Base-by-base conservation (phyloP, 2,113 vertebrate species). In the Apeltes quadracus region DNA sequence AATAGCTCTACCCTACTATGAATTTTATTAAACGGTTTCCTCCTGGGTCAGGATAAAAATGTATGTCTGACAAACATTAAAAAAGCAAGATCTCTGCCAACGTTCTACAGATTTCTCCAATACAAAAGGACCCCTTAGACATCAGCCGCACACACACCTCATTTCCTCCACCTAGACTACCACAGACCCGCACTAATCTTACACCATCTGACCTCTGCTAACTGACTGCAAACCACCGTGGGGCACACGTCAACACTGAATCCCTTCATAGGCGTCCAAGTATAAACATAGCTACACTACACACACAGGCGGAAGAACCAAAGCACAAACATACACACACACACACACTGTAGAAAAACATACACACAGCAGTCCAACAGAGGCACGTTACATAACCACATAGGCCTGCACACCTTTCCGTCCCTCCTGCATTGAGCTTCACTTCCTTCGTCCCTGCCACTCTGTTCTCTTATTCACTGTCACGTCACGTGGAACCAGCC, bases 341-440 rank as follows among this genome's bases (percentile, higher is more conserved):
- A 62, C 12, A 25, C 29, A 54, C 11, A 27, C 4, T 7, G 11
- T 11, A 51, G 10, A 39, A 27, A 12, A 69, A 57, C 36, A 57
- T 25, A 58, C 13, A 29, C 51, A 57, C 14, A 32, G 48, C 57
- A 44, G 36, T 43, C 65, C 34, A 36, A 4, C 18, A 36, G 44
- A 74, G 61, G 51, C 39, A 6, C 46, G 72, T 85, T 87, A 72
- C 44, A 65, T 84, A 87, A 87, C 38, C 57, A 41, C 16, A 56
- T 11, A 69, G 43, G 38, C 23, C 43, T 69, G 36, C 20, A 25
- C 13, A 46, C 39, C 23, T 53, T 65, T 57, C 46, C 43, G 32
- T 56, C 61, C 20, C 51, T 69, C 20, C 54, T n/a, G 14, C 53
- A 70, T 58, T 34, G 8, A 44, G 66, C 38, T 50, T n/a, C 12